phyloP scores from a whole-genome alignment of 1,140 invertebrate genomes.

The Belonocnema kinseyi region DNA sequence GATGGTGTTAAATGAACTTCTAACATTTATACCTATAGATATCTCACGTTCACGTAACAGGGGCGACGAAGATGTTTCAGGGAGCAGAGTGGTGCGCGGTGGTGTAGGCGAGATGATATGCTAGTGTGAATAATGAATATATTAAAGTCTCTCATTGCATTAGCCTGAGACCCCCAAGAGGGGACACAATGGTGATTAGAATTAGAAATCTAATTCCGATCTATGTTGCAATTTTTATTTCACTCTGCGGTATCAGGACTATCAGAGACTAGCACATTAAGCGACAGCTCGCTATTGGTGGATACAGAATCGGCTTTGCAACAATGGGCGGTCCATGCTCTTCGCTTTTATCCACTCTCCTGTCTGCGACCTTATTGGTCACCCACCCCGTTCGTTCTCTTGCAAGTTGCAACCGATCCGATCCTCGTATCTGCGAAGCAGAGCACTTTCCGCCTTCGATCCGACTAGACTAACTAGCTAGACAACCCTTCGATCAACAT shows the following conservation, averaged over 20 bases:
- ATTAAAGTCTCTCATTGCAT: too few relatives aligned
- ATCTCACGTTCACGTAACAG: too few relatives aligned
- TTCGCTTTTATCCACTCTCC: conserved; percentile 58
- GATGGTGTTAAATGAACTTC: too few relatives aligned
- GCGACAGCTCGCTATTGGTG: conserved; percentile 56
- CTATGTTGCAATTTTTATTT: conserved; percentile 43
- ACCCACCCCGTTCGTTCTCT: conserved; percentile 57
- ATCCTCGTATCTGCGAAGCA: conserved; percentile 25
- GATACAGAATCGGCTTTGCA: conserved; percentile 35
- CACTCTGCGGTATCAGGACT: conserved; percentile 37
- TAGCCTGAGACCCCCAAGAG: not conserved
- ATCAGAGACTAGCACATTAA: conserved; percentile 49
- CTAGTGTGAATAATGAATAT: too few relatives aligned
- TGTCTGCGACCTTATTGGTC: conserved; percentile 59
- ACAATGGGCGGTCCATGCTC: conserved; percentile 60
- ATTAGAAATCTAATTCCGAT: conserved; percentile 36
- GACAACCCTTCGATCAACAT: conserved; percentile 36
- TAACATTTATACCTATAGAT: too few relatives aligned
- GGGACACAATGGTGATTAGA: conserved; percentile 14
- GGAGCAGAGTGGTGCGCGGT: too few relatives aligned
- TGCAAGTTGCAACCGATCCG: conserved; percentile 36
- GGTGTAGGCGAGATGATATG: too few relatives aligned
- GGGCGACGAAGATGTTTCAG: too few relatives aligned
- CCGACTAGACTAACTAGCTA: not conserved
- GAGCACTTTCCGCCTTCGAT: conserved; percentile 13